Base-by-base conservation (phyloP, 2,797 vertebrate species). In the Streptopelia turtur region DNA sequence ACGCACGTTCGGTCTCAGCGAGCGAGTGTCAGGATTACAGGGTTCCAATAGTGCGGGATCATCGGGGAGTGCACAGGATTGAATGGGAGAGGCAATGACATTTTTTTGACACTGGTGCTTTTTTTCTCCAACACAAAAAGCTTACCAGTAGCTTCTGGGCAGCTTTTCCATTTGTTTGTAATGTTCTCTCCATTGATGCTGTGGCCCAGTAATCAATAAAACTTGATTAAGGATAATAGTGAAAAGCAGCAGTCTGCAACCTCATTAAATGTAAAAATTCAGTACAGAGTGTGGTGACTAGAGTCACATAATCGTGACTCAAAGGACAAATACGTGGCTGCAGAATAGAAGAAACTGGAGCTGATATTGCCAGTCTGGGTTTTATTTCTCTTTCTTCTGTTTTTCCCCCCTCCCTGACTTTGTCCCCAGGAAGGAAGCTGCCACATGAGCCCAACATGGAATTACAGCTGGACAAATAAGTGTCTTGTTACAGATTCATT, bases 161-260 rank as follows among this genome's bases (percentile, higher is more conserved):
- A 96, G 80, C 60, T 95, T 93, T 93, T 92, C 81, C 75, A 83
- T 92, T 94, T 92, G 60, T 82, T 90, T 82, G 25, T 66, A 47
- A 90, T 64, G 68, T 83, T 84, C 52, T 87, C 56, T 70, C 53
- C 60, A 60, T 37, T 77, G 92, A 90, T 53, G 78, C 68, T 83
- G 47, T 16, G 2, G 75, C 66, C 31, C 23, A 72, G 50, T 41
- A 79, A 94, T 95, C 90, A 89, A 87, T 95, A 92, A 74, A 93
- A 89, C 56, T 84, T 87, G 81, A 95, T 92, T 89, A 92, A 87
- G 56, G 52, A 56, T 77, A 90, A 77, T n/a, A 70, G 86, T 84
- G 71, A 92, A 96, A 94, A 94, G 77, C 90, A 92, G 90, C 81
- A 90, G 75, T 60, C 78, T 92, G 92, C 71, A 95, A 87, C 66